Conservation (phyloP, 2,888 invertebrate genomes). For the Argyra leucocephala region DNA sequence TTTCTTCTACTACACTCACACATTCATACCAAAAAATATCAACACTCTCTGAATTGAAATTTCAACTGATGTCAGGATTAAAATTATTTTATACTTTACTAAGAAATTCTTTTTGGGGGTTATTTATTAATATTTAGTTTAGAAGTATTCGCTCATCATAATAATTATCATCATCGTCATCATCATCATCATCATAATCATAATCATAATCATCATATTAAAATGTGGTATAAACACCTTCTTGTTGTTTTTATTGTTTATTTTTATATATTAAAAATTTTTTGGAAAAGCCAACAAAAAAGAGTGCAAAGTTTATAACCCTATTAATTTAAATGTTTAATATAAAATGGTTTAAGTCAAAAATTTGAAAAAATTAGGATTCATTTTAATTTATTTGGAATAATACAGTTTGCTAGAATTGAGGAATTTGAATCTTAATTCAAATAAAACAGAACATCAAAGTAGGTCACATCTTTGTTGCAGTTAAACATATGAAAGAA, state of each 20-base stretch:
- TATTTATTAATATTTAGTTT: neutral
- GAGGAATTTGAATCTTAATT: too few species aligned
- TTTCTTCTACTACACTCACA: slow-evolving; percentile 21
- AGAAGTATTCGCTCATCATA: neutral
- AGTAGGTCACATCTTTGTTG: too few species aligned
- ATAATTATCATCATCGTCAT: neutral
- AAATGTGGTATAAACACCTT: neutral
- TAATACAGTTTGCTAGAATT: too few species aligned
- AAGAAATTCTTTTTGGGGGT: neutral
- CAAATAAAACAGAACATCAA: too few species aligned
- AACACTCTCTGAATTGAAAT: too few species aligned
- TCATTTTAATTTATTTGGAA: too few species aligned
- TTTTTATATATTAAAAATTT: neutral
- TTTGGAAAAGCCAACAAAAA: neutral
- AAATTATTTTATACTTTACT: neutral
- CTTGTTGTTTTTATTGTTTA: neutral
- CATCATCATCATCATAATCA: neutral
- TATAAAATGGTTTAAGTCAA: too few species aligned
- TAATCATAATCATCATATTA: neutral
- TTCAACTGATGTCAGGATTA: too few species aligned
- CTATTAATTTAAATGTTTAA: too few species aligned
- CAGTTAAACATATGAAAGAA: too few species aligned
- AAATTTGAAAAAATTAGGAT: neutral
- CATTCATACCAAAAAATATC: slow-evolving; percentile 29
- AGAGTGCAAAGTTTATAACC: neutral